These are phyloP conservation scores for Gyrodactylus bullatarudis DNA, from an alignment of 1,140 invertebrate genomes.

Conservation along the genomic window DNA sequence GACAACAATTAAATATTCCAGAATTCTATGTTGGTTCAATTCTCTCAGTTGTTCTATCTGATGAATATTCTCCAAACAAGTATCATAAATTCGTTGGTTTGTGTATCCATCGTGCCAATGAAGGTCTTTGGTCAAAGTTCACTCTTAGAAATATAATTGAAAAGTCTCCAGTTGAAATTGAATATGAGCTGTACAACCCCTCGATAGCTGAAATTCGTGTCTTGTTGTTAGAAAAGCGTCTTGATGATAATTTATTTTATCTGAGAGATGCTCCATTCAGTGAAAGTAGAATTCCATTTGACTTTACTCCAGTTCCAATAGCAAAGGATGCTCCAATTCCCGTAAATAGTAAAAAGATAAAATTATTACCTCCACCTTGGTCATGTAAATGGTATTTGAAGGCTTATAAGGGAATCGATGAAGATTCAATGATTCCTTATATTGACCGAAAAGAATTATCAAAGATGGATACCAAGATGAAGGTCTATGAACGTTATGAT, in stretches of 20 bases:
- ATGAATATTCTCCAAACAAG: constrained; percentile 52
- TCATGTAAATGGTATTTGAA: background rate
- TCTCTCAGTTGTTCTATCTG: constrained; percentile 54
- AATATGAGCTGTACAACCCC: constrained; percentile 71
- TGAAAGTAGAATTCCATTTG: constrained; percentile 59
- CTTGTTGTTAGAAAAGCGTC: constrained; percentile 50
- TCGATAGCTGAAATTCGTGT: constrained; percentile 55
- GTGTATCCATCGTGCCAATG: constrained; percentile 45
- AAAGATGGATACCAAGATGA: background rate
- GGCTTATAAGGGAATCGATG: background rate
- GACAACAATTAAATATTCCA: constrained; percentile 47
- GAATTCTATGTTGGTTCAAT: constrained; percentile 91
- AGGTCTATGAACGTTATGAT: background rate
- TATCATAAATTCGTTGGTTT: constrained; percentile 64
- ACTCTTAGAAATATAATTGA: constrained; percentile 66
- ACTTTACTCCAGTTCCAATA: constrained; percentile 48
- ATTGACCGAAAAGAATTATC: background rate
- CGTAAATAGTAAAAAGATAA: constrained; percentile 46
- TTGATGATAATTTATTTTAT: constrained; percentile 60
- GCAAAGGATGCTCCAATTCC: constrained; percentile 42
- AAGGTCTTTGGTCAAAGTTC: constrained; percentile 45
- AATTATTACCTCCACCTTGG: background rate
- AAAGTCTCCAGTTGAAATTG: constrained; percentile 42
- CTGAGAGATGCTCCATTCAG: constrained; percentile 62
- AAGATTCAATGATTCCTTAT: background rate